Evolutionary conservation across 2,797 vertebrate species (phyloP), one percentile per base, ranked within the genome.

Genomic region (Crocidura indochinensis): DNA sequence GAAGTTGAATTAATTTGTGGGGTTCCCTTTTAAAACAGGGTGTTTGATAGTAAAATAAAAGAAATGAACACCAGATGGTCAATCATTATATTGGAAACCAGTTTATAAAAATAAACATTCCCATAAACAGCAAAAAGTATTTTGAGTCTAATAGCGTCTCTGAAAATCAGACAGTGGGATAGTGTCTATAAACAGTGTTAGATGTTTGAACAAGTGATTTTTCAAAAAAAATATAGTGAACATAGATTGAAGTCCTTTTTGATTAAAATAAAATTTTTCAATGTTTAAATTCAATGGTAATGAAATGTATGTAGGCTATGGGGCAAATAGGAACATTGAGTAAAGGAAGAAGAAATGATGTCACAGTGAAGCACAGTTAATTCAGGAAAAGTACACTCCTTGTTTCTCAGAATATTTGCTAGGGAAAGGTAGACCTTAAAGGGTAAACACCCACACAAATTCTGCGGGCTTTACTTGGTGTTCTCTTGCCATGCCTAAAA

Each of bases 371-470:
- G 76, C 91, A 94, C 8, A 86, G 20, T 60, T 31, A 82, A 44
- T 95, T 87, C 89, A 94, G 90, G 67, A 62, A 31, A 79, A 87
- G 79, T 87, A 91, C 88, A 10, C 71, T 91, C 19, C 80, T 95
- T 73, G 87, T 91, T 96, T 94, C 95, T 91, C 86, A 68, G 94
- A 97, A 96, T 95, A 84, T 92, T 88, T 94, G 79, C 84, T 90
- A 91, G 96, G 94, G 88, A 91, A 97, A 97, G 62, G 56, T 65
- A 78, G 20, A 79, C 4, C 8, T 64, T 69, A 96, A 96, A 51
- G 14, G 14, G 78, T 17, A 64, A 8, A 84, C 29, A 72, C 94
- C 88, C 95, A 92, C 94, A 73, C 69, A 86, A 86, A 86, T 84
- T 77, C 84, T 91, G 67, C 46, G 92, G 89, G 53, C 38, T 94